phyloP scores from a whole-genome alignment of 2,113 vertebrate species.

The Illadopsis cleaveri region DNA sequence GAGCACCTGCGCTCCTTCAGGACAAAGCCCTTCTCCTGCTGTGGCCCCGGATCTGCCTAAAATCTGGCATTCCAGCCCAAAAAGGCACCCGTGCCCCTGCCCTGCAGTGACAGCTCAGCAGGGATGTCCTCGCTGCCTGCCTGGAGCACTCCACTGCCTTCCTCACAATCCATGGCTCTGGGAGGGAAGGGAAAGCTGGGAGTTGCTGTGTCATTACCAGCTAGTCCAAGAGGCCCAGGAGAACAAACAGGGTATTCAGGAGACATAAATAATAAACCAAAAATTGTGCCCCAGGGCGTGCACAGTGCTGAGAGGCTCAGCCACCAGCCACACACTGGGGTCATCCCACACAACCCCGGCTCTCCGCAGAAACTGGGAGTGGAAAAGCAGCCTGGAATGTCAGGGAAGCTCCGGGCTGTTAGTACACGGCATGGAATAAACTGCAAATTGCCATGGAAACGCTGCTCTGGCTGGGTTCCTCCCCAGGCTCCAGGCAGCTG shows the following conservation, averaged over 20 bases:
- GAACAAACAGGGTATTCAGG: background rate
- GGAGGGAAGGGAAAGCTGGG: background rate
- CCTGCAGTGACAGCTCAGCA: rapidly evolving
- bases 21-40: background rate
- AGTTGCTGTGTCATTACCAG: background rate
- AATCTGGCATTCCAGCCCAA: background rate
- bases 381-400: background rate
- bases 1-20: rapidly evolving
- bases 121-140: background rate
- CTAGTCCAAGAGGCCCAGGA: background rate
- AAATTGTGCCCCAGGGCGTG: background rate
- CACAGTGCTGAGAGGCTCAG: rapidly evolving
- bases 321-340: background rate
- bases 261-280: background rate
- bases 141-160: background rate
- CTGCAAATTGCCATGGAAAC: background rate
- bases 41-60: background rate
- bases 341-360: rapidly evolving
- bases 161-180: rapidly evolving
- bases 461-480: rapidly evolving
- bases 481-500: background rate
- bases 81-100: rapidly evolving
- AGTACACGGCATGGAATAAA: background rate
- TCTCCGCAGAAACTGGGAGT: rapidly evolving
- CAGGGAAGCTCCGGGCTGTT: background rate